Conservation (phyloP, 2,888 invertebrate genomes). For the Tachina fera region DNA sequence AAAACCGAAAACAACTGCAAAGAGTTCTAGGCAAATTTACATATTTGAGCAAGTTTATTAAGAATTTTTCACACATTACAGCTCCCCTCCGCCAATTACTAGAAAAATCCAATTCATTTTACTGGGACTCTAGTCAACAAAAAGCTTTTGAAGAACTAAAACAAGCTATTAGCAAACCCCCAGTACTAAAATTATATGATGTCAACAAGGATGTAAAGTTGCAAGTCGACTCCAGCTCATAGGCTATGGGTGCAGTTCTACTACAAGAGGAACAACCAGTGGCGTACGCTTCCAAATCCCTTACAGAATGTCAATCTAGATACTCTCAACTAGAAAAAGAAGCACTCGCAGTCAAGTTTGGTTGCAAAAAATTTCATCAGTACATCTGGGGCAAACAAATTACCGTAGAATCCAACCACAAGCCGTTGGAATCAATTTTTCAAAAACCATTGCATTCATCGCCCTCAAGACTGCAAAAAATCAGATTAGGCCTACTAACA, state of each 20-base stretch:
- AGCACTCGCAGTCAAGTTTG: constrained; percentile 30
- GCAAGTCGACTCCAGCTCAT: constrained; percentile 44
- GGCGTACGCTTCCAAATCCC: constrained; percentile 2
- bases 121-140: constrained; percentile 8
- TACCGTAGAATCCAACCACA: constrained; percentile 50
- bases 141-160: constrained; percentile 40
- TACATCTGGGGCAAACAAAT: constrained; percentile 44
- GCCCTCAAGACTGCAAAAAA: constrained; percentile 23
- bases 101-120: constrained; percentile 12
- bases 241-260: background rate
- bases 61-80: constrained; percentile 27
- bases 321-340: constrained; percentile 10
- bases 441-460: constrained; percentile 34
- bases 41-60: constrained; percentile 57
- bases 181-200: constrained; percentile 25
- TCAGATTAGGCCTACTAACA: constrained; percentile 5
- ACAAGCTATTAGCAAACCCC: constrained; percentile 41
- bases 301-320: constrained; percentile 13
- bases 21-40: constrained; percentile 70
- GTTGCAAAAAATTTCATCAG: constrained; percentile 56
- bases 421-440: constrained; percentile 53
- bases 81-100: constrained; percentile 5
- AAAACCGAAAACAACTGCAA: constrained; percentile 66
- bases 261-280: background rate
- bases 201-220: constrained; percentile 30